A percentile compares a stretch with the other conserved stretches of the same genome.
Conservation (phyloP, 2,113 vertebrate species). For the Phylloscopus whistleri region DNA sequence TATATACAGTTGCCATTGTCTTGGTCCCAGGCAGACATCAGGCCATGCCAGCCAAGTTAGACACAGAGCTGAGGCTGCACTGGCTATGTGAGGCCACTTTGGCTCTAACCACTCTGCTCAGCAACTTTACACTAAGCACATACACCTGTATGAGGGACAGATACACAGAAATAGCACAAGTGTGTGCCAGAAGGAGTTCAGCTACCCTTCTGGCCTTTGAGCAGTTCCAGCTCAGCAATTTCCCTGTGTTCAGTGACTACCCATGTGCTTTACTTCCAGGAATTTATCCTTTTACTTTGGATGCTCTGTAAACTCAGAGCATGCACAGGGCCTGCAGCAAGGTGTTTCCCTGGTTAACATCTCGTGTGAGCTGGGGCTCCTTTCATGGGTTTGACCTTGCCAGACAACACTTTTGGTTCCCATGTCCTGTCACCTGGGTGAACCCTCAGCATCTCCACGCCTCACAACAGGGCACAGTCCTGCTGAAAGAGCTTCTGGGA, state of each 20-base stretch:
- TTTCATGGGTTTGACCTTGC: not conserved
- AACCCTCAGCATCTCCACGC: not conserved
- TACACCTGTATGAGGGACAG: not conserved
- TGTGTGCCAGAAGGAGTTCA: not conserved
- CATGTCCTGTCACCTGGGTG: not conserved
- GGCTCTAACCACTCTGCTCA: not conserved
- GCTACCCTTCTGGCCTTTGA: not conserved
- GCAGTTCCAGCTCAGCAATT: not conserved
- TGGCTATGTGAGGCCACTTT: not conserved
- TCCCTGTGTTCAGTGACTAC: not conserved
- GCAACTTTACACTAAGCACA: not conserved
- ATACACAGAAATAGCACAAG: not conserved
- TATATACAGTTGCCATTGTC: not conserved
- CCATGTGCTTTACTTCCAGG: not conserved
- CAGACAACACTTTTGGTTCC: not conserved
- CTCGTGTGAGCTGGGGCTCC: accelerated
- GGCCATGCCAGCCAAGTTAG: not conserved
- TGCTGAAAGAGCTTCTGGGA: not conserved
- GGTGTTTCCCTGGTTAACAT: not conserved
- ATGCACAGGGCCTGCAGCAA: not conserved
- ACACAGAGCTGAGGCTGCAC: not conserved
- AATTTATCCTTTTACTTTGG: not conserved
- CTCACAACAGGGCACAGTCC: not conserved
- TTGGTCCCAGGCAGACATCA: not conserved
- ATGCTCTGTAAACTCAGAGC: not conserved